Evolutionary conservation across 2,888 invertebrate species (phyloP).

Genomic region (Anoncus sp.): DNA sequence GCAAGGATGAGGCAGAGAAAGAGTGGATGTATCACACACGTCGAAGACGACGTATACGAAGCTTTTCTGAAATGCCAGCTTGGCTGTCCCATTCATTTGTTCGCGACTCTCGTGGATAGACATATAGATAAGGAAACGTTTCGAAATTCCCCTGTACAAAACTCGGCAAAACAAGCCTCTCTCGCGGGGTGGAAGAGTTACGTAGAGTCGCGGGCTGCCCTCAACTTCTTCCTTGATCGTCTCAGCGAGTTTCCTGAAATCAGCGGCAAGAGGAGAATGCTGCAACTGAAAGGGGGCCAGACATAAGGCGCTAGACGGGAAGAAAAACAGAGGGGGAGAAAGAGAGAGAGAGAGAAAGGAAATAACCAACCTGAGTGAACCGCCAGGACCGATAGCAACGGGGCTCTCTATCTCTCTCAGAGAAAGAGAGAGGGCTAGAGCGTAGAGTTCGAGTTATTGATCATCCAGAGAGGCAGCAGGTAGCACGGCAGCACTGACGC

Average conservation of each 20-base stretch:
- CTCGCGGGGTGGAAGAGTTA: neutral
- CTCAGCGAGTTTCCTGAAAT: conserved; percentile 9
- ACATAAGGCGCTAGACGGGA: conserved; percentile 1
- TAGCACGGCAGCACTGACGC: conserved; percentile 44
- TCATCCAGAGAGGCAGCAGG: conserved; percentile 59
- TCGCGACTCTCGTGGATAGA: conserved; percentile 35
- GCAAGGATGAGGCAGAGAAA: too few species aligned
- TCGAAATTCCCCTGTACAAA: conserved; percentile 23
- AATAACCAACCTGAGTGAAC: conserved; percentile 41
- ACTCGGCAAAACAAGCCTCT: conserved; percentile 33
- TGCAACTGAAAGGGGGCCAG: neutral
- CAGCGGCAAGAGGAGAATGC: neutral
- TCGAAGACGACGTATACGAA: conserved; percentile 16
- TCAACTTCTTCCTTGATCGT: conserved; percentile 9
- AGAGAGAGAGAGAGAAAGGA: conserved; percentile 24
- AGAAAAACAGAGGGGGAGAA: conserved; percentile 13
- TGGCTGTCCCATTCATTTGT: conserved; percentile 54
- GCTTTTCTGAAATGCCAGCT: conserved; percentile 38
- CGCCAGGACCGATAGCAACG: conserved; percentile 53
- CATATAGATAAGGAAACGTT: conserved; percentile 15
- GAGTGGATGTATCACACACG: conserved; percentile 7
- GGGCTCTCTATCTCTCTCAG: conserved; percentile 21
- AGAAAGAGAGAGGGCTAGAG: conserved; percentile 29
- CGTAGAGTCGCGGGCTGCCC: neutral
- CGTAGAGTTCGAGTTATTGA: conserved; percentile 63